Base-by-base conservation (phyloP, 2,888 invertebrate genomes). In the Drosophila tanythrix region DNA sequence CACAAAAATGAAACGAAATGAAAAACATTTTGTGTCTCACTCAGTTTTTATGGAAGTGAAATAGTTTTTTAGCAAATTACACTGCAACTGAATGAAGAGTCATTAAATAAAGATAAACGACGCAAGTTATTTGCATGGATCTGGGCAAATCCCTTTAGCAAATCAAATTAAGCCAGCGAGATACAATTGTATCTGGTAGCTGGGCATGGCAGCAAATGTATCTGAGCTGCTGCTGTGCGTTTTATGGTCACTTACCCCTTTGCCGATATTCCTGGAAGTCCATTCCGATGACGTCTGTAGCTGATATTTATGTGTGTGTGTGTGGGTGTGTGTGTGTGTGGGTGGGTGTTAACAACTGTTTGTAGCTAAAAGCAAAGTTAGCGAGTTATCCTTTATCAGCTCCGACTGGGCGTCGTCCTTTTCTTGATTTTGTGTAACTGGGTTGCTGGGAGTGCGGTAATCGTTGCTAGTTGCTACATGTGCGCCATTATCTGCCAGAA, bases 211-310 rank as follows among this genome's bases (percentile, higher is more conserved):
- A 11, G 2, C n/a, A 48, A 67, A 57, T 58, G 43, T 63, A 68
- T 46, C 63, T 59, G 72, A 68, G 69, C 74, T 79, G 74, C 76
- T 77, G 87, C 87, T 85, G 84, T 81, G 90, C 72, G 76, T 71
- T 88, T 91, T 88, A 90, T 91, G 79, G 69, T 74, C 68, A 92
- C 94, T 94, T 91, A 94, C 94, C 94, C 90, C 94, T 88, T 85
- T 93, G 92, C 66, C 94, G 92, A 88, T 94, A 94, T 91, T 95
- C 94, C 70, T 93, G 92, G 67, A 93, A 93, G 87, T 94, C 94
- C 94, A 95, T 94, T 56, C 70, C 79, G 51, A 57, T 70, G 68
- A 57, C 58, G 77, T 65, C 64, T 46, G 51, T 25, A 56, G 21
- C 56, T 55, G 40, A 18, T 65, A 21, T 64, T 15, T 29, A 29